Conservation (phyloP, 2,797 vertebrate species). For the Sebastes oblongus region DNA sequence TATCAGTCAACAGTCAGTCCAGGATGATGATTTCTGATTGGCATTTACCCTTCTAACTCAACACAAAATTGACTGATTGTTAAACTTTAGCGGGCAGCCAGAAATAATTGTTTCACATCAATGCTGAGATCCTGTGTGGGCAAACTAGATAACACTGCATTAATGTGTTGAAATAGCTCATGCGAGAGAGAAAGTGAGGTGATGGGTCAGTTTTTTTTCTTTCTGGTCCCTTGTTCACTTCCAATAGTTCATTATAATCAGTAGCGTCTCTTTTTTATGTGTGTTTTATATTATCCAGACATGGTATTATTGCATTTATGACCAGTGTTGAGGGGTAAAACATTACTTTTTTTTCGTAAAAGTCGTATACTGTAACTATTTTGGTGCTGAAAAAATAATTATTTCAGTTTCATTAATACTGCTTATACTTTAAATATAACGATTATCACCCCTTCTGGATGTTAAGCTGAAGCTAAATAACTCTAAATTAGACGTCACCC, state of each 20-base stretch:
- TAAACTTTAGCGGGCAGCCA: conserved; percentile 27
- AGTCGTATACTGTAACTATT: not conserved
- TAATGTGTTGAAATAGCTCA: conserved; percentile 28
- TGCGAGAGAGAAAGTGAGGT: conserved; percentile 19
- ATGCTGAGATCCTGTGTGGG: conserved; percentile 22
- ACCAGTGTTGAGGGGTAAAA: not conserved
- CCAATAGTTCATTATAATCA: conserved; percentile 32
- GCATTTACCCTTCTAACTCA: conserved; percentile 24
- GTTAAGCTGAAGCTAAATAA: conserved; percentile 21
- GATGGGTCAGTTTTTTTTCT: not conserved
- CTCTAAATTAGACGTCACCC: conserved; percentile 1
- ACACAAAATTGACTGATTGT: conserved; percentile 20
- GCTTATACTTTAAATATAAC: not conserved
- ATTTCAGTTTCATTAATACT: not conserved
- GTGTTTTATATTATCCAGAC: conserved; percentile 17
- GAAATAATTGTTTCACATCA: conserved; percentile 43
- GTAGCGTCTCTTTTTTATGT: conserved; percentile 20
- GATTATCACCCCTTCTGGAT: conserved; percentile 1
- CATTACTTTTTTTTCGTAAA: not conserved
- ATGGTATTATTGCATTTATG: conserved; percentile 13
- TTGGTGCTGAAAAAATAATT: not conserved
- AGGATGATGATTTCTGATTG: conserved; percentile 31
- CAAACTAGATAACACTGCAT: conserved; percentile 32
- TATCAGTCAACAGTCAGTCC: conserved; percentile 30
- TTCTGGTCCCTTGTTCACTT: conserved; percentile 31